Evolutionary conservation across 2,888 invertebrate genomes (phyloP), one percentile per base, ranked within the genome.

Genomic region (Coelopa pilipes): DNA sequence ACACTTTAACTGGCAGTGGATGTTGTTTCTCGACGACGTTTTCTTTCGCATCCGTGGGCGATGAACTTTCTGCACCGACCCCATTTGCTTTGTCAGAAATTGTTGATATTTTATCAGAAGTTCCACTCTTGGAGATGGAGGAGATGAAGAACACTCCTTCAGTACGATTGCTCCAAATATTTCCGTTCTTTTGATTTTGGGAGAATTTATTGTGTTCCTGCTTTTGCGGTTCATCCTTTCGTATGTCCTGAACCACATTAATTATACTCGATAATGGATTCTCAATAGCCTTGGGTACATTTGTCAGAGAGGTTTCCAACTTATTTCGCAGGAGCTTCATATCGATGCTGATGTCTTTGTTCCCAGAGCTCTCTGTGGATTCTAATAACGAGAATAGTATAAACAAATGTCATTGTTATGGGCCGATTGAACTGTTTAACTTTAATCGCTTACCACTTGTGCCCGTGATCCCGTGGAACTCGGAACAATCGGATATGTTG

Each of bases 391-490:
- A n/a, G n/a, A n/a, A n/a, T n/a, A n/a, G n/a, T n/a, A n/a, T n/a
- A n/a, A n/a, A n/a, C n/a, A n/a, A n/a, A n/a, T n/a, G n/a, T n/a
- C n/a, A n/a, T n/a, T n/a, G n/a, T n/a, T n/a, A n/a, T n/a, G n/a
- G n/a, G n/a, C n/a, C n/a, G n/a, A n/a, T n/a, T n/a, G n/a, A n/a
- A n/a, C n/a, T n/a, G 2, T 34, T 2, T 34, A 34, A 34, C 4
- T 96, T 92, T 89, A 96, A 93, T 89, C 93, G 90, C 84, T 97
- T 87, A 89, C 98, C 96, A 9, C 92, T 34, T 34, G 34, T 34
- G 34, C 4, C 7, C 34, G 34, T 7, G 2, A 7, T 4, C 34
- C 34, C 34, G 7, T 7, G 34, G 34, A 34, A 34, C 34, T 34
- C 4, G 4, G 34, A 4, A 7, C 34, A 4, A 7, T 34, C 34